Conservation (phyloP, 2,113 vertebrate genomes). For the Stictonetta naevosa region DNA sequence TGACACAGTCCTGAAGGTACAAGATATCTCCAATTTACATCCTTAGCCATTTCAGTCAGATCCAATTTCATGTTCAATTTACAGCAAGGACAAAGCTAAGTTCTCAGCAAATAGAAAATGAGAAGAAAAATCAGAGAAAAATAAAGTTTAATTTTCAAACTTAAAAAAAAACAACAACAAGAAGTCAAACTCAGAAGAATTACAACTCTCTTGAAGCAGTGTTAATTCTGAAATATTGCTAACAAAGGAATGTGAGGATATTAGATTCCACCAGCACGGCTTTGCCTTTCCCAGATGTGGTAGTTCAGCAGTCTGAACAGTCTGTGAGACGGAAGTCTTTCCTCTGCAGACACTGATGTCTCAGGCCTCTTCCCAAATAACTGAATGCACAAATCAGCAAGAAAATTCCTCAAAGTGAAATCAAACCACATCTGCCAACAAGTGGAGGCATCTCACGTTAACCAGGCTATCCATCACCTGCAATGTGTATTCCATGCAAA, state of each 20-base stretch:
- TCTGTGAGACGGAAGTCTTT: background rate
- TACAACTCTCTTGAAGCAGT: background rate
- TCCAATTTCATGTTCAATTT: slow-evolving; percentile 6
- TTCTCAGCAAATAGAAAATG: background rate
- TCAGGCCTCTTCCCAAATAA: background rate
- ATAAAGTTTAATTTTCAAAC: background rate
- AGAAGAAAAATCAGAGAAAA: background rate
- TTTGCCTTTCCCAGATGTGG: background rate
- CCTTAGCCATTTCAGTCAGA: background rate
- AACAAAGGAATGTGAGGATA: background rate
- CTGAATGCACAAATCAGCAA: background rate
- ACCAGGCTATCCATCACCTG: background rate
- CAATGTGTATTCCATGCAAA: too few species aligned
- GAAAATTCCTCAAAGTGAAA: background rate
- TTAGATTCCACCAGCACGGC: background rate
- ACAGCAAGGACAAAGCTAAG: background rate
- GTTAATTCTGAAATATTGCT: background rate
- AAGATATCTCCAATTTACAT: background rate
- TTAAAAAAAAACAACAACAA: background rate
- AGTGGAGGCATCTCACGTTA: background rate
- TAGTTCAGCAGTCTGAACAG: background rate
- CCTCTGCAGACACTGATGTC: background rate
- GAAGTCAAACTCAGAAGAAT: background rate
- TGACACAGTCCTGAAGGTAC: background rate
- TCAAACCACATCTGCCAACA: background rate